Conservation (phyloP, 1,140 invertebrate genomes). For the Drosophila orena region DNA sequence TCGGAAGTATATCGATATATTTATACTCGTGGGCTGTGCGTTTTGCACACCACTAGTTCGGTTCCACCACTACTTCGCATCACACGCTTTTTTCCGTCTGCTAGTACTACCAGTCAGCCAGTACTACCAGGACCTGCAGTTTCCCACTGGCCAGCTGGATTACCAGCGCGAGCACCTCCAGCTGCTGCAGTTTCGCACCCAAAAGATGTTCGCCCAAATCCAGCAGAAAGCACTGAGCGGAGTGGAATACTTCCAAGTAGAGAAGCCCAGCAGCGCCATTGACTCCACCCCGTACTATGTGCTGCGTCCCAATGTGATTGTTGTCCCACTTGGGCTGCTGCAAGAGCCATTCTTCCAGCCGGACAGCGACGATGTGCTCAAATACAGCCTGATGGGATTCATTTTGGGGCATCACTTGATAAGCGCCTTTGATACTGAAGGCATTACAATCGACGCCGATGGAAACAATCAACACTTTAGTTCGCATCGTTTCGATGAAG, state of each 20-base stretch:
- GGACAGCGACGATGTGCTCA: neutral
- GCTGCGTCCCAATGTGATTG: neutral
- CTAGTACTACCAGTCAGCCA: too few relatives aligned
- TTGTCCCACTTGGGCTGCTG: neutral
- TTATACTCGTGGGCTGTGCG: neutral
- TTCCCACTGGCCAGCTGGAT: neutral
- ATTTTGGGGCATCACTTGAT: neutral
- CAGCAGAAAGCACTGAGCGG: neutral
- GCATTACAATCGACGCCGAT: neutral
- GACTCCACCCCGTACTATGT: neutral
- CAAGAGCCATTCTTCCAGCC: neutral
- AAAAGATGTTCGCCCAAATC: neutral
- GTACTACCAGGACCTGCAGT: neutral
- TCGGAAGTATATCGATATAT: neutral
- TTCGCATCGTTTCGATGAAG: conserved; percentile 1
- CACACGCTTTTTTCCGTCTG: conserved; percentile 28
- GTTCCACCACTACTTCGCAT: neutral
- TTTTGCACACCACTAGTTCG: neutral
- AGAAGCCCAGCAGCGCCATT: neutral
- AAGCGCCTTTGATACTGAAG: neutral
- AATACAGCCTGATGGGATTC: conserved; percentile 1
- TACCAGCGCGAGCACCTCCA: neutral
- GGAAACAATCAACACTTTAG: neutral
- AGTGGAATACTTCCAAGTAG: neutral
- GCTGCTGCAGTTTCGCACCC: conserved; percentile 1